A percentile compares a stretch with the other conserved stretches of the same genome.
Conservation (phyloP, 2,797 vertebrate species). For the Scarus forsteni region DNA sequence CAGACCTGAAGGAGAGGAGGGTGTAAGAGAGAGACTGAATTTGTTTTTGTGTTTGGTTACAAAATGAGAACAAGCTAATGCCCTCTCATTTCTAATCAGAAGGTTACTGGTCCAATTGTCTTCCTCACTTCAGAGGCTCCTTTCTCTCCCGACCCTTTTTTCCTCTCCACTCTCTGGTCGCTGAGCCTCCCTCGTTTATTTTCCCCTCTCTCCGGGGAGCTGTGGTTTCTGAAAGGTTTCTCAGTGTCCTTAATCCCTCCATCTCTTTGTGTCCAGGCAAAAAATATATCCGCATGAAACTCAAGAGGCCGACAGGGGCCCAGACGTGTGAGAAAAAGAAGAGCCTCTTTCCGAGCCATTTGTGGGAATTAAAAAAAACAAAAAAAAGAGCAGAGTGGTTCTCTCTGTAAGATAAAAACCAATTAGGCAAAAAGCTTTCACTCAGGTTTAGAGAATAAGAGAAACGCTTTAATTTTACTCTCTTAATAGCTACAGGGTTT, state of each 20-base stretch:
- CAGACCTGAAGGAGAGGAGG: constrained; percentile 21
- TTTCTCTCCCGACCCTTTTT: no score
- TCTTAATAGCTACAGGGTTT: constrained; percentile 29
- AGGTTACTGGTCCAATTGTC: constrained; percentile 63
- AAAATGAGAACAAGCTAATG: constrained; percentile 38
- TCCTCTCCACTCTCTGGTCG: constrained; percentile 40
- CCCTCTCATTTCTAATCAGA: constrained; percentile 61
- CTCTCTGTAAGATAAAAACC: constrained; percentile 8
- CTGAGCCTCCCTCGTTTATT: constrained; percentile 38
- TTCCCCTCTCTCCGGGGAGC: constrained; percentile 62
- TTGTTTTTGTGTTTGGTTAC: constrained; percentile 18
- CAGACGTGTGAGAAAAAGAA: constrained; percentile 47
- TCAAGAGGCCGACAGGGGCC: constrained; percentile 73
- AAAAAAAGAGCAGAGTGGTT: background rate
- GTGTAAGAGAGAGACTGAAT: constrained; percentile 18
- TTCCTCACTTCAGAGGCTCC: constrained; percentile 16
- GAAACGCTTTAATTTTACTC: constrained; percentile 18
- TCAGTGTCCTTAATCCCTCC: constrained; percentile 81
- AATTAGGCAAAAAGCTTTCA: constrained; percentile 25
- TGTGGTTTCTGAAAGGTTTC: constrained; percentile 88
- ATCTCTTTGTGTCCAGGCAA: constrained; percentile 83
- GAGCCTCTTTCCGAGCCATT: constrained; percentile 36
- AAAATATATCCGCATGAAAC: constrained; percentile 85
- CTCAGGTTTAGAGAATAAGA: constrained; percentile 19
- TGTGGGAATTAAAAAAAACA: constrained; percentile 2